A percentile compares a stretch with the other conserved stretches of the same genome.
Evolutionary conservation across 1,140 invertebrate species (phyloP).

Genomic region (Hydropsyche tenuis): DNA sequence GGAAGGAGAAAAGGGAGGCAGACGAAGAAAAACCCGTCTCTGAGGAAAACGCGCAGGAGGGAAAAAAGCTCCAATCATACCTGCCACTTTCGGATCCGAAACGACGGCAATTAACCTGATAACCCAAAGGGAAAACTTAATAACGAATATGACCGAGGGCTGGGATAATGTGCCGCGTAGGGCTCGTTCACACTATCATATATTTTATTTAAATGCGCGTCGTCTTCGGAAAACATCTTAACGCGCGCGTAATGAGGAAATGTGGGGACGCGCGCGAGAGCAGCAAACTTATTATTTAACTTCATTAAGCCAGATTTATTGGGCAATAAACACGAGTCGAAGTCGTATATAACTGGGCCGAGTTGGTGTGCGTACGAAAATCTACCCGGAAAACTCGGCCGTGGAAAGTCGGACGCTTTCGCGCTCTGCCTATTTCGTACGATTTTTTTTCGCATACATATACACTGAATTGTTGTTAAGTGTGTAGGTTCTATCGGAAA

Average conservation of each 20-base stretch:
- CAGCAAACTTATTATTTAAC: conserved; percentile 17
- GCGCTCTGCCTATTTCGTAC: too few relatives aligned
- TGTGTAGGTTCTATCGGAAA: too few relatives aligned
- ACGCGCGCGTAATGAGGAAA: conserved; percentile 11
- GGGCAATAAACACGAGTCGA: conserved; percentile 6
- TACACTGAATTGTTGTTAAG: too few relatives aligned
- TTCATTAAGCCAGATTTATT: conserved; percentile 14
- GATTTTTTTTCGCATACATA: too few relatives aligned
- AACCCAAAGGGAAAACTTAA: neutral
- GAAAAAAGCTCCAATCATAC: conserved; percentile 1
- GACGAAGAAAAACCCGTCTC: too few relatives aligned
- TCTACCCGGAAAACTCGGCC: neutral
- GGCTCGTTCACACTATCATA: too few relatives aligned
- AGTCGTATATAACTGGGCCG: neutral
- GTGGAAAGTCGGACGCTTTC: too few relatives aligned
- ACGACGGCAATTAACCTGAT: neutral
- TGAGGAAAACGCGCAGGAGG: neutral
- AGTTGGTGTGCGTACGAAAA: neutral
- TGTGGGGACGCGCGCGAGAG: neutral
- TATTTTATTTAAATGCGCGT: conserved; percentile 16
- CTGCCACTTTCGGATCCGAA: neutral
- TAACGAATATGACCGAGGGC: neutral
- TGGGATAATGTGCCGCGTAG: too few relatives aligned
- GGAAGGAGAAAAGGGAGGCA: too few relatives aligned
- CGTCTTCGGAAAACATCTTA: neutral